phyloP scores from a whole-genome alignment of 2,113 vertebrate genomes.

The Myiopsitta monachus region DNA sequence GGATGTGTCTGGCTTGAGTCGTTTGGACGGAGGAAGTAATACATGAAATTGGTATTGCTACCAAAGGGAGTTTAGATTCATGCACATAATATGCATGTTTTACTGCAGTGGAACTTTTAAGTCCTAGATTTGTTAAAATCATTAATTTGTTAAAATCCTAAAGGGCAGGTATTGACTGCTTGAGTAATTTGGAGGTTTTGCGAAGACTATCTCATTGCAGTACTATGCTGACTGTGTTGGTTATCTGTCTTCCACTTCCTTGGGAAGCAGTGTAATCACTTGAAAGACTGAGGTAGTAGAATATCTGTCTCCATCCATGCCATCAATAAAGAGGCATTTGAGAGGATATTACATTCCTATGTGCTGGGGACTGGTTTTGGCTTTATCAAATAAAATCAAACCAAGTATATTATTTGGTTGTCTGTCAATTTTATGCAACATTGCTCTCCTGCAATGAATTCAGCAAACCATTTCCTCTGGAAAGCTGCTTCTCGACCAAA shows the following conservation, averaged over 20 bases:
- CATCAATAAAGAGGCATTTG: not conserved
- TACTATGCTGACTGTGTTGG: not conserved
- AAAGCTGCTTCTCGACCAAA: not conserved
- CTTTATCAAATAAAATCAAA: not conserved
- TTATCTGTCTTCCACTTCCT: not conserved
- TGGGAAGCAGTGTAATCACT: not conserved
- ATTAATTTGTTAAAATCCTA: not conserved
- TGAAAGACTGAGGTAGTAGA: not conserved
- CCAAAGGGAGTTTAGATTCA: not conserved
- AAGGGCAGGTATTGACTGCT: not conserved
- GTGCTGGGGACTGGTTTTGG: not conserved
- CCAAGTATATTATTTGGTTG: not conserved
- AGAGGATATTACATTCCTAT: not conserved
- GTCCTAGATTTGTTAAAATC: not conserved
- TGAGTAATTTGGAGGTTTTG: not conserved
- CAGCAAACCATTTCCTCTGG: not conserved
- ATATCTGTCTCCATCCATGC: not conserved
- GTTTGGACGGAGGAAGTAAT: not conserved
- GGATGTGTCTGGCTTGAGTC: not conserved
- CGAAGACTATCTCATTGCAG: not conserved
- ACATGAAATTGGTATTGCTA: not conserved
- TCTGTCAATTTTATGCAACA: not conserved
- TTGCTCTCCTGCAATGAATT: not conserved
- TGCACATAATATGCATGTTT: not conserved
- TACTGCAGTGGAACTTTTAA: not conserved